Evolutionary conservation across 2,797 vertebrate species (phyloP), one percentile per base, ranked within the genome.

Genomic region (Platalea minor): DNA sequence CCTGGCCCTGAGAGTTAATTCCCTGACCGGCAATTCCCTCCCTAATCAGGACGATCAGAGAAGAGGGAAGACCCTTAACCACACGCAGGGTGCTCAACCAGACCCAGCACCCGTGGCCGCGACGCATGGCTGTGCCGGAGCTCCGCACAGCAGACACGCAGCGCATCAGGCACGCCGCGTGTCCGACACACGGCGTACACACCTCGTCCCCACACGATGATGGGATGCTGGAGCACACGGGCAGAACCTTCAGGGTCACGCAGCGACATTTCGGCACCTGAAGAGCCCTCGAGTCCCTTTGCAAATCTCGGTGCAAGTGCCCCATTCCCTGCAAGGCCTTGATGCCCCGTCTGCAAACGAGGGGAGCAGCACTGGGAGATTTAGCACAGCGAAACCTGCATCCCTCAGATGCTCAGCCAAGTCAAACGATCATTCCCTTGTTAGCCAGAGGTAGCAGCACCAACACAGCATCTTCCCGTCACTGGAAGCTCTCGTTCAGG

Each of bases 161-260:
- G 63, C 4, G 0, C 13, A 0, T 3, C 86, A 17, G 39, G 9
- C 25, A 7, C 4, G 0, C 14, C 0, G 1, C 0, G 53, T 5
- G 10, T 6, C 33, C 29, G 2, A 3, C 4, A 1, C 1, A 2
- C 24, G 1, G 53, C 5, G 37, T 39, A 2, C 29, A 2, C 17
- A 1, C 7, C 11, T n/a, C 1, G 0, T 7, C 54, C 59, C 37
- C 2, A 0, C 9, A 1, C 0, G 1, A 2, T 0, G 13, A 10
- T 1, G 43, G 19, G 48, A 5, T 14, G 35, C 54, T 56, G 83
- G 50, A 64, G 48, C 17, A 9, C 50, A 10, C 1, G 0, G 41
- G 29, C 67, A 60, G 63, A n/a, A 24, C 31, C 56, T 11, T 19
- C 5, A 3, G 63, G 28, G 13, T 6, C 78, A 63, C 84, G 4